Percentiles rank a stretch among this genome's conserved stretches.
Evolutionary conservation across 2,113 vertebrate species (phyloP).

Genomic region (Calonectris borealis): DNA sequence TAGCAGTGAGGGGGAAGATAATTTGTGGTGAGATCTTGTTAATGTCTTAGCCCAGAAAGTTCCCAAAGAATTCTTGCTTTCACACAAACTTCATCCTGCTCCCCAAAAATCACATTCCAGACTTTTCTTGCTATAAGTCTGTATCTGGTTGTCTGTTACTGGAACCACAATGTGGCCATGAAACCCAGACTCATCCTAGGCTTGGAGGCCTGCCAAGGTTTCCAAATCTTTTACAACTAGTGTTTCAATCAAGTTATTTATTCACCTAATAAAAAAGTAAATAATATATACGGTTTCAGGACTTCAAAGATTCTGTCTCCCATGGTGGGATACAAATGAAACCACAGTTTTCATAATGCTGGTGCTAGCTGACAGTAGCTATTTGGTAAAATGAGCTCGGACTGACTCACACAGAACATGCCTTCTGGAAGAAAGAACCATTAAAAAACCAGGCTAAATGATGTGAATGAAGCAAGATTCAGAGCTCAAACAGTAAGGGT

Average conservation of each 20-base stretch:
- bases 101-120: background rate
- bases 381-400: constrained; percentile 9
- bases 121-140: background rate
- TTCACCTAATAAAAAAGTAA: constrained; percentile 70
- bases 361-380: background rate
- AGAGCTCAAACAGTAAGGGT: background rate
- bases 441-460: background rate
- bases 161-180: background rate
- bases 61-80: background rate
- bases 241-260: constrained; percentile 63
- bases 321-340: background rate
- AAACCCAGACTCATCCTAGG: background rate
- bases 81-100: background rate
- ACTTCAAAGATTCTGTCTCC: constrained; percentile 56
- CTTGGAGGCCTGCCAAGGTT: constrained; percentile 48
- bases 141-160: background rate
- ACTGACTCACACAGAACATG: background rate
- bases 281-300: constrained; percentile 51
- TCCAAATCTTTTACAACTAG: constrained; percentile 16
- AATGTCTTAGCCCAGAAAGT: background rate
- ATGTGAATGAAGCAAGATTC: background rate
- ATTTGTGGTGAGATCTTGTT: background rate
- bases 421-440: background rate
- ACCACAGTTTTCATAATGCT: background rate
- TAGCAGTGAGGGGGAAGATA: background rate